These are phyloP conservation scores for Drosophila mayri DNA, from an alignment of 1,140 invertebrate species.

Conservation along the genomic window DNA sequence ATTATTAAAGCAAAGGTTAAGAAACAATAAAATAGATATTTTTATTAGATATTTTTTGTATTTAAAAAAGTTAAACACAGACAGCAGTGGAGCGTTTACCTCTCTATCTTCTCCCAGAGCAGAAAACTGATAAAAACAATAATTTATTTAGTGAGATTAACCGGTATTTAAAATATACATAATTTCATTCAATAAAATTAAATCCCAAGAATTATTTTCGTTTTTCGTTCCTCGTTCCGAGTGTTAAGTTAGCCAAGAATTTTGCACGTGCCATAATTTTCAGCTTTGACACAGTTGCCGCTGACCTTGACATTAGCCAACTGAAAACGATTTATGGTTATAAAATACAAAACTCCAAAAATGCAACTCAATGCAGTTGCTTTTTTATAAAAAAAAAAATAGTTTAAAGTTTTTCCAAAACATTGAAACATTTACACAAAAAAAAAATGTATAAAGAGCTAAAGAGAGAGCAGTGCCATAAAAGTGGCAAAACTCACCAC, in stretches of 20 bases:
- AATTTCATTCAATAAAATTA: background rate
- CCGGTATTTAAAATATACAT: background rate
- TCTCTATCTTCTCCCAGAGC: too few species aligned
- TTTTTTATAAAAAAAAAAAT: background rate
- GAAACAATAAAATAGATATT: too few species aligned
- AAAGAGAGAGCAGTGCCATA: constrained; percentile 55
- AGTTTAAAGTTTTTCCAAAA: constrained; percentile 6
- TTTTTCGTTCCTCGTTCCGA: background rate
- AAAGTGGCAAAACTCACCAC: constrained; percentile 68
- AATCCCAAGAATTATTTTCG: background rate
- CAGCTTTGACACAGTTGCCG: constrained; percentile 7
- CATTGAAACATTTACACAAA: constrained; percentile 27
- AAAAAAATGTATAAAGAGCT: constrained; percentile 8
- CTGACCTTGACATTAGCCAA: constrained; percentile 14
- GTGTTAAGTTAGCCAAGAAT: background rate
- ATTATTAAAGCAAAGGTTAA: too few species aligned
- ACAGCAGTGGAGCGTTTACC: too few species aligned
- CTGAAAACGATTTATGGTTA: constrained; percentile 4
- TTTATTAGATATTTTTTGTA: too few species aligned
- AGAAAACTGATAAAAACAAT: too few species aligned
- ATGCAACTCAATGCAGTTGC: constrained; percentile 8
- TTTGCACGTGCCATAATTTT: constrained; percentile 11
- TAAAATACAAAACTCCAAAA: constrained; percentile 3
- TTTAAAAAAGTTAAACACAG: too few species aligned
- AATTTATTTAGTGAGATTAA: too few species aligned